A percentile compares a stretch with the other conserved stretches of the same genome.
Evolutionary conservation across 2,888 invertebrate species (phyloP).

Genomic region (Mesopsocus fuscifrons): DNA sequence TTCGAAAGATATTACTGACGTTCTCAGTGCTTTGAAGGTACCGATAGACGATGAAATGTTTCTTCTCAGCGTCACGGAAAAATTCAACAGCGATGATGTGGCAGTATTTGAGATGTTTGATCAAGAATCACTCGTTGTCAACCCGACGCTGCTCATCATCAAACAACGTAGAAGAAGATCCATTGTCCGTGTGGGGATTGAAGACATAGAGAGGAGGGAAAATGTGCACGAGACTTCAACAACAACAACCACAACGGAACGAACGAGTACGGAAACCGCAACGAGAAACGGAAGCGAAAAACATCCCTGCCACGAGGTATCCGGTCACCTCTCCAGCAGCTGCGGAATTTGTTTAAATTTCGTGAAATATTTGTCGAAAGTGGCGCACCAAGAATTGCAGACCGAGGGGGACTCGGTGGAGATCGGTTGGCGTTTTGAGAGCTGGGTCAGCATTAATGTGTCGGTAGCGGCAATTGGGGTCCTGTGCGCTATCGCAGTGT

Average conservation of each 20-base stretch:
- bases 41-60: not conserved
- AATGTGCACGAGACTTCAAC: not conserved
- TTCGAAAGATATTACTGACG: not conserved
- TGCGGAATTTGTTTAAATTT: slow-evolving; percentile 21
- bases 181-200: not conserved
- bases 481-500: slow-evolving; percentile 40
- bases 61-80: not conserved
- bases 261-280: not conserved
- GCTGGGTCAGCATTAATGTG: slow-evolving; percentile 40
- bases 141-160: not conserved
- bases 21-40: not conserved
- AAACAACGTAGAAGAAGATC: not conserved
- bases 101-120: slow-evolving; percentile 3
- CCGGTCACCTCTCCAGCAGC: slow-evolving; percentile 14
- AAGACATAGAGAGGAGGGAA: not conserved
- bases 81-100: not conserved
- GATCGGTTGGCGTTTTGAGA: slow-evolving; percentile 21
- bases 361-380: slow-evolving; percentile 16
- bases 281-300: too few species aligned
- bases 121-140: not conserved
- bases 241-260: not conserved
- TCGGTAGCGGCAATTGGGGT: slow-evolving; percentile 46
- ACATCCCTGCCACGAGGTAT: not conserved
- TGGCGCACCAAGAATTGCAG: slow-evolving; percentile 7
- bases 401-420: slow-evolving; percentile 5